These are phyloP conservation scores for Emydura subglobosa DNA, from an alignment of 2,113 vertebrate genomes.

Conservation along the genomic window DNA sequence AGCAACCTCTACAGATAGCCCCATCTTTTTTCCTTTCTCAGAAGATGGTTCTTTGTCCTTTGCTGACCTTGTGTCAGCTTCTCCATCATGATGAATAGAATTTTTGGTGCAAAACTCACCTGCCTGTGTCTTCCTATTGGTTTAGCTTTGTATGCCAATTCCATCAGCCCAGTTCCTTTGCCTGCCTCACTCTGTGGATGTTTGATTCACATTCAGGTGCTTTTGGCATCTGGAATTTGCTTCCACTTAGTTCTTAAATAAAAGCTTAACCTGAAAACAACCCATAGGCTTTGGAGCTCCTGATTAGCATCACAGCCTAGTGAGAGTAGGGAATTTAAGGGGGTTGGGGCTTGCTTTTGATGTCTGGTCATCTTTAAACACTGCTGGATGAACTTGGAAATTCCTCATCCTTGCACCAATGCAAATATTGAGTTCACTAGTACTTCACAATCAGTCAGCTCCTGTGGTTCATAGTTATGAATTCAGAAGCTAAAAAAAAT, in stretches of 20 bases:
- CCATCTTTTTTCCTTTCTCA: conserved; percentile 16
- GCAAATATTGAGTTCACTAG: neutral
- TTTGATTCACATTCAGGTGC: neutral
- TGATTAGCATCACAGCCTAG: conserved; percentile 19
- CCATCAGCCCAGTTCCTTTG: neutral
- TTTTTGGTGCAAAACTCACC: neutral
- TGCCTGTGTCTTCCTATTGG: neutral
- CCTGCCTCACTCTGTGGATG: neutral
- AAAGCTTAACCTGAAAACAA: conserved; percentile 19
- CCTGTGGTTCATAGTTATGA: neutral
- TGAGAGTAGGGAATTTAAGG: neutral
- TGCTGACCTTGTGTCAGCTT: conserved; percentile 43
- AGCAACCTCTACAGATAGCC: conserved; percentile 58
- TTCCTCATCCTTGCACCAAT: neutral
- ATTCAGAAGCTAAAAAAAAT: conserved; percentile 28
- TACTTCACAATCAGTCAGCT: neutral
- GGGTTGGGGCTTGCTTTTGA: neutral
- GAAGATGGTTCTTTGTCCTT: conserved; percentile 34
- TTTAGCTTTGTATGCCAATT: conserved; percentile 1
- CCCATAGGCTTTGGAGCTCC: neutral
- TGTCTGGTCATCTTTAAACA: conserved; percentile 3
- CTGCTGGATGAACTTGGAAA: conserved; percentile 43
- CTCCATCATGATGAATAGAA: neutral
- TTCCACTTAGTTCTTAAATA: conserved; percentile 34
- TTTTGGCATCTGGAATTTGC: conserved; percentile 12